A percentile compares a stretch with the other conserved stretches of the same genome.
These are phyloP conservation scores for Matsumurasca onukii DNA, from an alignment of 1,140 invertebrate genomes.

Conservation along the genomic window DNA sequence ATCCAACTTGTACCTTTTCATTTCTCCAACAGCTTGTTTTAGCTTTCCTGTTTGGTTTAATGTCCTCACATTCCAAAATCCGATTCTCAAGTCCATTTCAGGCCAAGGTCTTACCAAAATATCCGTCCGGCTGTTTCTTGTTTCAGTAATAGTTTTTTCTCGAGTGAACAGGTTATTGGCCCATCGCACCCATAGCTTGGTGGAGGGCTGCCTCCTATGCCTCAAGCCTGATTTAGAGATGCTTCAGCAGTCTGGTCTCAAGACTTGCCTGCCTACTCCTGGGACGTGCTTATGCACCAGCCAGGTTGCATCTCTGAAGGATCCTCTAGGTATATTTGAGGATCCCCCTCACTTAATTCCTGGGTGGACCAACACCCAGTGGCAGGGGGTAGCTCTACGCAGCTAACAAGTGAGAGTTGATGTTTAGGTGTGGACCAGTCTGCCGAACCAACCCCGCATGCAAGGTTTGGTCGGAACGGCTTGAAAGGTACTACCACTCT, in stretches of 20 bases:
- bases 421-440: too few relatives aligned
- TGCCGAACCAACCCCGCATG: too few relatives aligned
- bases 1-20: background rate
- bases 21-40: background rate
- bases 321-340: background rate
- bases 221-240: background rate
- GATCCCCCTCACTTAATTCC: too few relatives aligned
- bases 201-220: background rate
- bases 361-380: too few relatives aligned
- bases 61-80: background rate
- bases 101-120: background rate
- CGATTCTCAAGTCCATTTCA: background rate
- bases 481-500: too few relatives aligned
- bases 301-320: slow-evolving; percentile 18
- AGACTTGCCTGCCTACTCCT: background rate
- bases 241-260: slow-evolving; percentile 4
- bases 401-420: too few relatives aligned
- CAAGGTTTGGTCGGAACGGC: too few relatives aligned
- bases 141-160: background rate
- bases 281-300: slow-evolving; percentile 4
- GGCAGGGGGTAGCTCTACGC: too few relatives aligned
- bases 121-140: slow-evolving; percentile 5
- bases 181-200: background rate
- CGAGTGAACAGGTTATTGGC: slow-evolving; percentile 1
- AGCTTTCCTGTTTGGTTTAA: background rate